Percentiles rank a stretch among this genome's conserved stretches.
phyloP scores from a whole-genome alignment of 2,113 vertebrate species.

The Cochlearius cochlearius region DNA sequence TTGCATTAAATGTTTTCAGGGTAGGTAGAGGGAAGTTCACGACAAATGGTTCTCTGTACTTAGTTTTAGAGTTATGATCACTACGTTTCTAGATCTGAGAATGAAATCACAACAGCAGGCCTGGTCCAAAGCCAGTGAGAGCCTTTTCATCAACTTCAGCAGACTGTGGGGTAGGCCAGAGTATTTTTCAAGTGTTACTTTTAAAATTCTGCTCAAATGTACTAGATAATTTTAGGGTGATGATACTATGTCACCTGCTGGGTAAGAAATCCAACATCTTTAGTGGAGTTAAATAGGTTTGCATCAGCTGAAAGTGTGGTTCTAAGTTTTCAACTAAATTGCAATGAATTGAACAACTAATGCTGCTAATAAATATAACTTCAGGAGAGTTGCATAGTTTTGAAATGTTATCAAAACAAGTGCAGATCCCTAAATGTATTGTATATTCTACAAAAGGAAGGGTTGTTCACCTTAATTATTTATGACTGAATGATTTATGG shows the following conservation, averaged over 20 bases:
- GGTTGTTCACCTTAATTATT: conserved; percentile 12
- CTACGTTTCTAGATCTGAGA: neutral
- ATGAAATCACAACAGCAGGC: neutral
- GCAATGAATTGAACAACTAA: neutral
- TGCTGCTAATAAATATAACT: neutral
- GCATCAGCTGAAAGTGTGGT: neutral
- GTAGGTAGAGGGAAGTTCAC: neutral
- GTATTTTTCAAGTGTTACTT: neutral
- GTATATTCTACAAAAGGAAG: neutral
- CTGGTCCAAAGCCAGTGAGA: neutral
- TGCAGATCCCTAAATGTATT: neutral
- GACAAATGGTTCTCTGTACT: neutral
- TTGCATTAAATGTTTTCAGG: neutral
- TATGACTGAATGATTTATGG: conserved; percentile 15
- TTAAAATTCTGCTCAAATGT: neutral
- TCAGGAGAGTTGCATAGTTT: neutral
- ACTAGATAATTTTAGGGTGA: neutral
- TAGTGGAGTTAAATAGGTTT: neutral
- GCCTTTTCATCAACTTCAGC: neutral
- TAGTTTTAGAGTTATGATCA: neutral
- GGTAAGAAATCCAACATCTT: neutral
- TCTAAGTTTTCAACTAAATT: neutral
- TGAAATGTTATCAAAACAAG: neutral
- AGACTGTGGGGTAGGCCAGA: neutral
- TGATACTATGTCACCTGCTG: neutral